These are phyloP conservation scores for Brachyrhaphis roseni DNA, from an alignment of 2,797 vertebrate genomes.

Conservation along the genomic window DNA sequence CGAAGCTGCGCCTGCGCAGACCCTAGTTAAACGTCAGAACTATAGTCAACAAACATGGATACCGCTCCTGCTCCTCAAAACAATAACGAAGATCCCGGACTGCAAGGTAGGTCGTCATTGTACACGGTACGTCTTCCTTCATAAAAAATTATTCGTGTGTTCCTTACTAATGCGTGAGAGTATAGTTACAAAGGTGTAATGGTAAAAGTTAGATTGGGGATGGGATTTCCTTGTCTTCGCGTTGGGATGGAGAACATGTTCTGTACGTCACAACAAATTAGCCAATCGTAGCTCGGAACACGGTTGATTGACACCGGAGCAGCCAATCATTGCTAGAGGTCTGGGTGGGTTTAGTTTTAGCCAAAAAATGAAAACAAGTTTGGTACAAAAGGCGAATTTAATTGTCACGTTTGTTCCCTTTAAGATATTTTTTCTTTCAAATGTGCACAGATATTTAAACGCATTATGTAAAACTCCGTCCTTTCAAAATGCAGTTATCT, in stretches of 20 bases:
- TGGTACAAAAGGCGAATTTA: conserved; percentile 55
- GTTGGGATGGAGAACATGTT: conserved; percentile 51
- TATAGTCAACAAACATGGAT: conserved; percentile 84
- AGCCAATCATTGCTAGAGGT: conserved; percentile 53
- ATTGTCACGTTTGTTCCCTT: conserved; percentile 10
- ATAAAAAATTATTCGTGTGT: not conserved
- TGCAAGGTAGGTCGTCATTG: conserved; percentile 76
- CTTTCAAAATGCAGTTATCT: not conserved
- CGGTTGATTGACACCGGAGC: conserved; percentile 57
- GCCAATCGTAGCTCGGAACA: conserved; percentile 56
- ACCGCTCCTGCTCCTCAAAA: conserved; percentile 80
- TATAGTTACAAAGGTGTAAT: conserved; percentile 49
- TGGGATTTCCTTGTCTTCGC: conserved; percentile 75
- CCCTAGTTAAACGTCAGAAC: conserved; percentile 67
- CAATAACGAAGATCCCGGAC: conserved; percentile 83
- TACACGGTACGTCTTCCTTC: accelerated
- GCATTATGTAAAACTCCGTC: not conserved
- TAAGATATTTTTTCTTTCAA: not conserved
- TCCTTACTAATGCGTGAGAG: not conserved
- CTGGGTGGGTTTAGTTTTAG: conserved; percentile 56
- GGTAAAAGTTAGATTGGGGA: conserved; percentile 69
- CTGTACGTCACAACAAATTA: conserved; percentile 31
- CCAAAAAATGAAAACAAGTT: conserved; percentile 81
- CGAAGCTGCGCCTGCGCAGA: conserved; percentile 68
- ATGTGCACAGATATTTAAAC: not conserved